phyloP scores from a whole-genome alignment of 2,113 vertebrate species.

The Cavia aperea region DNA sequence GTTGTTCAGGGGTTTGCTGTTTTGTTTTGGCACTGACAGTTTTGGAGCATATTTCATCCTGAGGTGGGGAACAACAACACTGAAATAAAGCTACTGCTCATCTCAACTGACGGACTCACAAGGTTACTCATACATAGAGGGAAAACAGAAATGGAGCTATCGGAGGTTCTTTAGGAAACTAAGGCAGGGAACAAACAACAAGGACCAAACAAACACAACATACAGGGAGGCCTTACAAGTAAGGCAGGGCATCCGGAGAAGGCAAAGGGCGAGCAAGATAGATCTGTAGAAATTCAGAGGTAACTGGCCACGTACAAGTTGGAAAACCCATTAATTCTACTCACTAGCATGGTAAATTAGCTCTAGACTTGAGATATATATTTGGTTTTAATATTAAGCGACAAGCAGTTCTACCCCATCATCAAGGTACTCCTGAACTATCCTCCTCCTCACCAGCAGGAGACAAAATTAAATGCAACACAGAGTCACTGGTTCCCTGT shows the following conservation, averaged over 20 bases:
- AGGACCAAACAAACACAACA: not conserved
- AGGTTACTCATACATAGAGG: not conserved
- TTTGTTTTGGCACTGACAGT: not conserved
- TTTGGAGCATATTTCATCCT: not conserved
- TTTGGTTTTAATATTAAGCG: constrained; percentile 13
- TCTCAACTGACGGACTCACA: not conserved
- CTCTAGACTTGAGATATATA: not conserved
- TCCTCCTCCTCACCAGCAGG: not conserved
- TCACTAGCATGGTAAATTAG: not conserved
- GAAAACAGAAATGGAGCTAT: not conserved
- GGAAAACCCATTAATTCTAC: not conserved
- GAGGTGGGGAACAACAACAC: not conserved
- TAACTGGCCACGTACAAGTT: not conserved
- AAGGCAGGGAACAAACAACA: not conserved
- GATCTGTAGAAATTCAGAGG: constrained; percentile 29
- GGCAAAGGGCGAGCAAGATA: constrained; percentile 7
- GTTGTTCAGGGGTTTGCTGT: not conserved
- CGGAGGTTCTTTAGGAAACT: not conserved
- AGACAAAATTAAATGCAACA: constrained; percentile 13
- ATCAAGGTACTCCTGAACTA: not conserved
- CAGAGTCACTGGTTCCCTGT: not conserved
- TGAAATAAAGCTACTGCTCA: not conserved
- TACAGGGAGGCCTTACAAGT: not conserved
- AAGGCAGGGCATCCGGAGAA: constrained; percentile 8
- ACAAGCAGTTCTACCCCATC: not conserved